phyloP scores from a whole-genome alignment of 2,797 vertebrate genomes.

The Sciaenops ocellatus region DNA sequence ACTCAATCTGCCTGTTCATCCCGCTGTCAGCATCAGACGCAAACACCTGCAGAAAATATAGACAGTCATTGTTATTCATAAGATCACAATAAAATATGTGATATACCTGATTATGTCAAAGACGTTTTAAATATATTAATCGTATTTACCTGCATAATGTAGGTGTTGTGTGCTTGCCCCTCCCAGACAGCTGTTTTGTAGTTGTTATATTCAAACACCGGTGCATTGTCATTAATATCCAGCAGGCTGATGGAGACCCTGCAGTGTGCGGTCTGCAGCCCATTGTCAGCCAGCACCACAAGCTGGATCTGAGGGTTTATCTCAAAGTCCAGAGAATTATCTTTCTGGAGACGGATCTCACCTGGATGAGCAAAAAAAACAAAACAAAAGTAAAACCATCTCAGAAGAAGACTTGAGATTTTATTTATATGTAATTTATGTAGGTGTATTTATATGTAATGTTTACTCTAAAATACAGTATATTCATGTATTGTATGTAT shows the following conservation, averaged over 20 bases:
- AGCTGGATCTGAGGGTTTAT: slow-evolving; percentile 81
- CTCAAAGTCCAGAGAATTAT: slow-evolving; percentile 90
- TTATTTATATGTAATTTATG: too few species aligned
- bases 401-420: too few species aligned
- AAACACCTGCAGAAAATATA: slow-evolving; percentile 84
- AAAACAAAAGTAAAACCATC: not conserved
- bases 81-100: not conserved
- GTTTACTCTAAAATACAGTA: not conserved
- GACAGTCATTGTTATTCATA: not conserved
- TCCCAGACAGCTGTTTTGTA: slow-evolving; percentile 91
- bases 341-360: slow-evolving; percentile 88
- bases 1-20: slow-evolving; percentile 88
- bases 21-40: slow-evolving; percentile 91
- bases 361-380: slow-evolving; percentile 79
- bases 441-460: not conserved
- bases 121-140: not conserved
- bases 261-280: slow-evolving; percentile 85
- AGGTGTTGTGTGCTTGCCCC: slow-evolving; percentile 85
- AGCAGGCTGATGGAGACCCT: slow-evolving; percentile 85
- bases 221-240: slow-evolving; percentile 92
- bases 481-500: not conserved
- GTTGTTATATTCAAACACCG: slow-evolving; percentile 86
- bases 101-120: not conserved
- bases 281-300: slow-evolving; percentile 88
- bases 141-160: slow-evolving; percentile 88